Conservation (phyloP, 2,888 invertebrate species). For the Leptothorax acervorum region DNA sequence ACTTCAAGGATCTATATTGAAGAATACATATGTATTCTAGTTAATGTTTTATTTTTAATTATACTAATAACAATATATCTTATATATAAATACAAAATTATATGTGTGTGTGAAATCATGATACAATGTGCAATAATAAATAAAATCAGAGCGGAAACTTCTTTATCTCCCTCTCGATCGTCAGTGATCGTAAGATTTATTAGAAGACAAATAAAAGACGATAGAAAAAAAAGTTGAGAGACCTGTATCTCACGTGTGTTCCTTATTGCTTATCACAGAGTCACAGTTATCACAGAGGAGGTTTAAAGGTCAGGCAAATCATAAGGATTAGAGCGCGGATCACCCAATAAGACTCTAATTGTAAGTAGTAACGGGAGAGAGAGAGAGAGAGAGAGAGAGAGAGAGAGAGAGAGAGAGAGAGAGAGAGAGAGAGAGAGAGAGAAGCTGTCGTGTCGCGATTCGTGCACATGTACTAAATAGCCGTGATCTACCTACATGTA, state of each 20-base stretch:
- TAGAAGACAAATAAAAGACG: background rate
- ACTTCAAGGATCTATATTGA: background rate
- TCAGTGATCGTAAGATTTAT: background rate
- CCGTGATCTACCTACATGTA: background rate
- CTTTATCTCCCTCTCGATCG: background rate
- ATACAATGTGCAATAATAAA: background rate
- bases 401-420: too few relatives aligned
- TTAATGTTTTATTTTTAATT: too few relatives aligned
- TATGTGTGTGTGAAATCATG: background rate
- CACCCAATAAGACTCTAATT: background rate
- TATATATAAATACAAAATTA: background rate
- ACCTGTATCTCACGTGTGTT: background rate
- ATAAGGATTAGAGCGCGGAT: constrained; percentile 1
- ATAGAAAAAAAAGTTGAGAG: background rate
- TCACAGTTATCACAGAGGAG: background rate
- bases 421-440: too few relatives aligned
- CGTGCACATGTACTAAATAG: background rate
- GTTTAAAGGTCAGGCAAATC: constrained; percentile 22
- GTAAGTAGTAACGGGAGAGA: background rate
- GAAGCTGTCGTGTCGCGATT: background rate
- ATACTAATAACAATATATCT: too few relatives aligned
- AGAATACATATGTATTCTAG: too few relatives aligned
- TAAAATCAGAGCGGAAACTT: background rate
- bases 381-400: too few relatives aligned
- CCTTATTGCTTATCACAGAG: constrained; percentile 14